Evolutionary conservation across 1,140 invertebrate genomes (phyloP).

Genomic region (Vanessa atalanta): DNA sequence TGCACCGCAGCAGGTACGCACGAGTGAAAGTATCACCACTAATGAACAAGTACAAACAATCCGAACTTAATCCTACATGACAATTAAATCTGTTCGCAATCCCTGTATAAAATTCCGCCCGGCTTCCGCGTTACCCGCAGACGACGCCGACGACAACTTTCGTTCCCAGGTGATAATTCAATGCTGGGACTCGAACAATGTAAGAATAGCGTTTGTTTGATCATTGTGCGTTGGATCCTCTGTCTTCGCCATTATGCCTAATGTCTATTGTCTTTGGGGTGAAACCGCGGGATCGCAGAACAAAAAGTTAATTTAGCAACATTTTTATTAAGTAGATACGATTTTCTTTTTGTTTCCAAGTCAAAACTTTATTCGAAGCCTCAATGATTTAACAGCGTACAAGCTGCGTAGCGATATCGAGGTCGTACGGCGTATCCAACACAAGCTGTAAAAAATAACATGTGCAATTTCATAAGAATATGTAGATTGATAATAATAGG

Average conservation of each 20-base stretch:
- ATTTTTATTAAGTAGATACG: not conserved
- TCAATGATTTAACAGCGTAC: too few species aligned
- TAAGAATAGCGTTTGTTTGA: conserved; percentile 14
- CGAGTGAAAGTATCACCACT: not conserved
- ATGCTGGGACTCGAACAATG: conserved; percentile 3
- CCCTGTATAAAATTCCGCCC: conserved; percentile 15
- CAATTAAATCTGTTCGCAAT: conserved; percentile 9
- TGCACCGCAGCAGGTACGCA: not conserved
- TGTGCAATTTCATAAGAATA: too few species aligned
- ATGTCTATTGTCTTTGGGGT: not conserved
- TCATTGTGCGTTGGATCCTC: conserved; percentile 10
- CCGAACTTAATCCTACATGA: not conserved
- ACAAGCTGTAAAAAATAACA: too few species aligned
- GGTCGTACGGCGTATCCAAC: too few species aligned
- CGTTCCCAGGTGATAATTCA: conserved; percentile 13
- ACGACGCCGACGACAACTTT: not conserved
- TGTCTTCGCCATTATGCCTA: not conserved
- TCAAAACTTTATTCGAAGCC: too few species aligned
- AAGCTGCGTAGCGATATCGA: too few species aligned
- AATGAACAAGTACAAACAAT: conserved; percentile 4
- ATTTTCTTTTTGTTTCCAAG: too few species aligned
- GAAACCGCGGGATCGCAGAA: conserved; percentile 3
- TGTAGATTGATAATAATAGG: too few species aligned
- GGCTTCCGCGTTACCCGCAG: not conserved
- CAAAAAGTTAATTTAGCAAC: conserved; percentile 4